Evolutionary conservation across 2,113 vertebrate genomes (phyloP).

Genomic region (Apeltes quadracus): DNA sequence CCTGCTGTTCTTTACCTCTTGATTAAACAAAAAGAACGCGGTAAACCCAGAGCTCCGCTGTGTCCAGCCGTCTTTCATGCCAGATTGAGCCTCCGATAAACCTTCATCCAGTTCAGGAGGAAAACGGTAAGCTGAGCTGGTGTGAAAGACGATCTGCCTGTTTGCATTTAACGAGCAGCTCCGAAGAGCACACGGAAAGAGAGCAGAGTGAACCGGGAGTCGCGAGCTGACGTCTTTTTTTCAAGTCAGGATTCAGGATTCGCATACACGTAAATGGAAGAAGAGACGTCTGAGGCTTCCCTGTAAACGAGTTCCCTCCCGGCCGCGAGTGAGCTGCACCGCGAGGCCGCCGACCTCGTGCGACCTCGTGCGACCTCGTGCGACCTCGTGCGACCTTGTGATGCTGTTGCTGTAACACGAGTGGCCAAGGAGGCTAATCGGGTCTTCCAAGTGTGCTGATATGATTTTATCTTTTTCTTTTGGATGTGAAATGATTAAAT

Average conservation of each 20-base stretch:
- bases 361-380: constrained; percentile 11
- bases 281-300: neutral
- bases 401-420: constrained; percentile 12
- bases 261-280: constrained; percentile 21
- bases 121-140: neutral
- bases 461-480: neutral
- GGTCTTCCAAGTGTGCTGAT: neutral
- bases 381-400: neutral
- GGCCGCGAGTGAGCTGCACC: neutral
- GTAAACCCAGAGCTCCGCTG: neutral
- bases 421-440: constrained; percentile 13
- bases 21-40: constrained; percentile 36
- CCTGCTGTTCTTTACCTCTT: neutral
- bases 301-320: constrained; percentile 7
- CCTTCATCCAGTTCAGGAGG: neutral
- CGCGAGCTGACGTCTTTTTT: constrained; percentile 5
- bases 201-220: neutral
- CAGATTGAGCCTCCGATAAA: constrained; percentile 6
- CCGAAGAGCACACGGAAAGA: constrained; percentile 7
- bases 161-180: constrained; percentile 11
- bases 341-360: constrained; percentile 1
- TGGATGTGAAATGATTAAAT: neutral
- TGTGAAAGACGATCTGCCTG: constrained; percentile 26
- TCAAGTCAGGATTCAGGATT: constrained; percentile 1
- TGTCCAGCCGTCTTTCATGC: constrained; percentile 7